Conservation (phyloP, 2,888 invertebrate genomes). For the Andrena dorsata region DNA sequence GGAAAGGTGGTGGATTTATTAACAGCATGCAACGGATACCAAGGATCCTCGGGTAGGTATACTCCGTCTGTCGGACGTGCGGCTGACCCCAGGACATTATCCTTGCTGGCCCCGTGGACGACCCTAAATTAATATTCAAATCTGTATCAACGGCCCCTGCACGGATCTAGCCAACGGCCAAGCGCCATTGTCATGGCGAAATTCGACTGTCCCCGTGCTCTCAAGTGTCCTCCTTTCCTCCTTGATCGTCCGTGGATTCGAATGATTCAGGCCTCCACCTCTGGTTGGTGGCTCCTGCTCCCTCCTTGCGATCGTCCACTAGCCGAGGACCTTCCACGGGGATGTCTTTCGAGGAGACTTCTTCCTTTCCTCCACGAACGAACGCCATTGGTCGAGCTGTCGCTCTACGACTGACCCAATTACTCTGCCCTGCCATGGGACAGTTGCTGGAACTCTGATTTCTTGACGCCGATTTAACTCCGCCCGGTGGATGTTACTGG, state of each 20-base stretch:
- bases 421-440: conserved; percentile 69
- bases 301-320: conserved; percentile 48
- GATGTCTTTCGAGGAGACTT: conserved; percentile 39
- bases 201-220: conserved; percentile 58
- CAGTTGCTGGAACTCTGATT: conserved; percentile 39
- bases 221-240: conserved; percentile 62
- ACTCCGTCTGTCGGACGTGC: conserved; percentile 52
- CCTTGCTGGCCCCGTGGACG: conserved; percentile 67
- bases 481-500: conserved; percentile 15
- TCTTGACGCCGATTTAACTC: neutral
- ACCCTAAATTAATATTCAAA: conserved; percentile 83
- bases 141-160: conserved; percentile 74
- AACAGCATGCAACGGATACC: conserved; percentile 69
- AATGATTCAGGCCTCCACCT: conserved; percentile 53
- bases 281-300: conserved; percentile 24
- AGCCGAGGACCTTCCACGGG: conserved; percentile 52
- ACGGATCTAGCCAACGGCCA: conserved; percentile 66
- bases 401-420: conserved; percentile 65
- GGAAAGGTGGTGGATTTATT: conserved; percentile 65
- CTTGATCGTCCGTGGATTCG: conserved; percentile 67
- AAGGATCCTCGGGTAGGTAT: conserved; percentile 58
- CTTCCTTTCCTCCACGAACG: conserved; percentile 12
- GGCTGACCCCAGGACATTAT: conserved; percentile 72
- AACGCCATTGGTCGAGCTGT: conserved; percentile 50
- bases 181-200: conserved; percentile 64